Evolutionary conservation across 2,888 invertebrate genomes (phyloP).

Genomic region (Muscina levida): DNA sequence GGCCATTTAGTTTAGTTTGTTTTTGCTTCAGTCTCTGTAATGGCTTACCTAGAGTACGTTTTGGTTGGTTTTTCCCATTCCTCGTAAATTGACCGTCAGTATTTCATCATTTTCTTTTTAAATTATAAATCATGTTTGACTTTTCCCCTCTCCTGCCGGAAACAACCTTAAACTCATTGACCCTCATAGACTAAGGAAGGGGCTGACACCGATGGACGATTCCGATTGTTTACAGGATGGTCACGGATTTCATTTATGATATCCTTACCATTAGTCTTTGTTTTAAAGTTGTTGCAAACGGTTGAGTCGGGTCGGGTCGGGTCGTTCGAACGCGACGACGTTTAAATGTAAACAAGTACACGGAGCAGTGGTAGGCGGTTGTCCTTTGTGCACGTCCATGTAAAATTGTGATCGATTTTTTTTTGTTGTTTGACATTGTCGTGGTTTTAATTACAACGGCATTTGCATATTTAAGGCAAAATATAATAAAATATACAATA

Average conservation of each 20-base stretch:
- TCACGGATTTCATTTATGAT: slow-evolving; percentile 21
- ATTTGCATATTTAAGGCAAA: neutral
- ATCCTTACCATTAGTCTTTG: slow-evolving; percentile 41
- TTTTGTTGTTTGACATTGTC: neutral
- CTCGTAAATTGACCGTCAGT: too few relatives aligned
- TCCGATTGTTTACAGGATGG: neutral
- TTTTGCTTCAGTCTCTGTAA: slow-evolving; percentile 14
- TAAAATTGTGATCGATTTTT: slow-evolving; percentile 52
- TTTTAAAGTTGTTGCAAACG: slow-evolving; percentile 49
- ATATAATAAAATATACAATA: too few relatives aligned
- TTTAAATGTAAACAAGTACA: neutral
- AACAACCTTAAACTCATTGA: slow-evolving; percentile 38
- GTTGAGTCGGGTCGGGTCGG: slow-evolving; percentile 12
- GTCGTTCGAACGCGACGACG: neutral
- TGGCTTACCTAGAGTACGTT: neutral
- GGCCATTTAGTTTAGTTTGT: neutral
- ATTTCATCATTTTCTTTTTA: slow-evolving; percentile 39
- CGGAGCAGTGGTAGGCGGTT: neutral
- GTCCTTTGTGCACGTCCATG: neutral
- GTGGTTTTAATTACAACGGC: slow-evolving; percentile 10
- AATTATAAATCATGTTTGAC: slow-evolving; percentile 65
- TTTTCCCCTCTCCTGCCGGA: slow-evolving; percentile 9
- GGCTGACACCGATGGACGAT: neutral
- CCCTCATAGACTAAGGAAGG: neutral
- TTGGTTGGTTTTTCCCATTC: slow-evolving; percentile 2